Conservation (phyloP, 2,113 vertebrate species). For the Dolichotis patagonum region DNA sequence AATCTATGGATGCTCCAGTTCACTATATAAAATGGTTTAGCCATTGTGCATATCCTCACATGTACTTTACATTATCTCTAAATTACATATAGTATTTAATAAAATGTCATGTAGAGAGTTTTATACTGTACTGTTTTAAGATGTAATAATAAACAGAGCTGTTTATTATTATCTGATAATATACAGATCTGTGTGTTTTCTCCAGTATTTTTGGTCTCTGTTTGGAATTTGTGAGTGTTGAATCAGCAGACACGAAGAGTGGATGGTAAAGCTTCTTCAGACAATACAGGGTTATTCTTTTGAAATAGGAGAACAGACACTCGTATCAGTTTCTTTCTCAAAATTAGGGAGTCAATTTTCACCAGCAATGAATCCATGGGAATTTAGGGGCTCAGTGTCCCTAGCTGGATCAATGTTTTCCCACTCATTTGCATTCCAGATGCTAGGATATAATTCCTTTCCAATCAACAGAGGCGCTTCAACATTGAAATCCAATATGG, state of each 20-base stretch:
- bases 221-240: not conserved
- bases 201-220: not conserved
- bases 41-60: not conserved
- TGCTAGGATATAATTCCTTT: not conserved
- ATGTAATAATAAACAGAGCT: too few species aligned
- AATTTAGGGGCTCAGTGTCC: not conserved
- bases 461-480: not conserved
- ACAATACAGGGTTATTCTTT: not conserved
- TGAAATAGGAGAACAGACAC: not conserved
- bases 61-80: too few species aligned
- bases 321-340: not conserved
- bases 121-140: not conserved
- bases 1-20: not conserved
- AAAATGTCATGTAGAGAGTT: not conserved
- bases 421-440: not conserved
- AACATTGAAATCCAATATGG: not conserved
- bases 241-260: not conserved
- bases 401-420: too few species aligned
- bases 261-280: not conserved
- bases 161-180: too few species aligned
- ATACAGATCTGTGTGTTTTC: not conserved
- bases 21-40: not conserved
- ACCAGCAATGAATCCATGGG: not conserved
- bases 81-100: too few species aligned
- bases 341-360: not conserved